Evolutionary conservation across 1,140 invertebrate species (phyloP), one percentile per base, ranked within the genome.

Genomic region (Melitaea cinxia): DNA sequence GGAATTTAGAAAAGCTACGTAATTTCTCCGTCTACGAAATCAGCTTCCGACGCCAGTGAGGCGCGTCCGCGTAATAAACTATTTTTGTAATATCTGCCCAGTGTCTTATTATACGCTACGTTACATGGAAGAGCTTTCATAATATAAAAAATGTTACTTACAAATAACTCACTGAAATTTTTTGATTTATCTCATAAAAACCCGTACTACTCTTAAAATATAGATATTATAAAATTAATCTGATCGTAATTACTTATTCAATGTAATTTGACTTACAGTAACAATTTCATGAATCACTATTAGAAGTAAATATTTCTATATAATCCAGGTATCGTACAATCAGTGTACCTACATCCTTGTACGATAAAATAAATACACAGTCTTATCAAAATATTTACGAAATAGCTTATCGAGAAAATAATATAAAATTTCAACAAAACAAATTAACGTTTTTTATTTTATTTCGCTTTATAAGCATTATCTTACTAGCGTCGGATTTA

Each of bases 41-140:
- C 70, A 70, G 65, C 73, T 73, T 67, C 74, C 73, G 83, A 78
- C 83, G 83, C 79, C 83, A 74, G 68, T 72, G 72, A 76, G 81
- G 70, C 79, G 81, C 80, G 78, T 69, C 72, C 60, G 42, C 66
- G 73, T 75, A 79, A 83, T 83, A 82, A 85, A 83, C 78, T 79
- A 77, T 77, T 75, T 78, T 76, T 78, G 79, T 79, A 75, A 77
- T 78, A 73, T 78, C 71, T 76, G 57, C 72, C 72, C 70, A 79
- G 72, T 79, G 73, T 83, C 77, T 81, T 75, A 81, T 81, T 80
- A 74, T 80, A 74, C 67, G 61, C 68, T 47, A 70, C 58, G 66
- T 73, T 80, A 77, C 75, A 74, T 68, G 65, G 69, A 69, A 65
- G 70, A 65, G 52, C 52, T 68, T 70, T 59, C 55, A 59, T 53